A percentile compares a stretch with the other conserved stretches of the same genome.
Conservation (phyloP, 2,888 invertebrate species). For the Synergus gifuensis region DNA sequence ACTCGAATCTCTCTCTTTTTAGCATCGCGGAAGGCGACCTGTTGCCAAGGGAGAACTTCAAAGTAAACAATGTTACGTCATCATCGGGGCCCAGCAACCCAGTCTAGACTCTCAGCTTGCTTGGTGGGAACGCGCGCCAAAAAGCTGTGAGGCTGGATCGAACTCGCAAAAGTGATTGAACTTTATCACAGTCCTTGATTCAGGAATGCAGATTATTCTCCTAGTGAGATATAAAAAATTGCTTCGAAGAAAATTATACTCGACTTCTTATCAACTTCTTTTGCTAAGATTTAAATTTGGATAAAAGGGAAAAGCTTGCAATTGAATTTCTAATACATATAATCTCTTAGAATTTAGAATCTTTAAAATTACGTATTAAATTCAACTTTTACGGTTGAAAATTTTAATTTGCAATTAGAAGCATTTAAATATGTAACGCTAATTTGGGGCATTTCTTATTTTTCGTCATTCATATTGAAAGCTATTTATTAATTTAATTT, state of each 20-base stretch:
- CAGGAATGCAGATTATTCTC: constrained; percentile 1
- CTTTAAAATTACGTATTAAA: too few relatives aligned
- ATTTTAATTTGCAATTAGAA: too few relatives aligned
- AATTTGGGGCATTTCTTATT: background rate
- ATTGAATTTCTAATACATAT: too few relatives aligned
- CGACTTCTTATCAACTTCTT: background rate
- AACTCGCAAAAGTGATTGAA: constrained; percentile 19
- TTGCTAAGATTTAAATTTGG: background rate
- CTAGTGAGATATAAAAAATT: background rate
- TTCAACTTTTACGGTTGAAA: too few relatives aligned
- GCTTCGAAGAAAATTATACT: background rate
- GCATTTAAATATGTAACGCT: too few relatives aligned
- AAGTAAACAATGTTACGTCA: constrained; percentile 75
- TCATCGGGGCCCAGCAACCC: constrained; percentile 48
- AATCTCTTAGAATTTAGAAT: too few relatives aligned
- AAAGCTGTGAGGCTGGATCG: background rate
- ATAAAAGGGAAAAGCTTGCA: background rate
- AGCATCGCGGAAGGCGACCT: constrained; percentile 67
- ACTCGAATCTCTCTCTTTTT: constrained; percentile 45
- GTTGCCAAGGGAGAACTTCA: constrained; percentile 74
- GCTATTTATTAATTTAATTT: background rate
- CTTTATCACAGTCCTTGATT: constrained; percentile 16
- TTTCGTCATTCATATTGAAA: background rate
- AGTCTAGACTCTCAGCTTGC: constrained; percentile 49
- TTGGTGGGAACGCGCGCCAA: constrained; percentile 53